These are phyloP conservation scores for Acheta domesticus DNA, from an alignment of 2,888 invertebrate genomes.

Conservation along the genomic window DNA sequence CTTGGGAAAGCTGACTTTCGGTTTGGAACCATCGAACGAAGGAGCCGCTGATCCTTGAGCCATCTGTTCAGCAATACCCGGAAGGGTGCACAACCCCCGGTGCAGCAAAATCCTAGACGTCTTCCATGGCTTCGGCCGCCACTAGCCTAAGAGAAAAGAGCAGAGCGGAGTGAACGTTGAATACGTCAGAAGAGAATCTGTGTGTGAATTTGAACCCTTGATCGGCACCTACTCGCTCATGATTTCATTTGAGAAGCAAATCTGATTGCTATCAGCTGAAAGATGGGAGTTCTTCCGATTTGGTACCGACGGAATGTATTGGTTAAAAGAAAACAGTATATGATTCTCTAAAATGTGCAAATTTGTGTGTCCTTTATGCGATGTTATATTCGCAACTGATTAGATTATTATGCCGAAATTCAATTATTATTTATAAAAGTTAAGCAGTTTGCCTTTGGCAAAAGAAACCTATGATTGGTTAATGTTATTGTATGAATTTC, in stretches of 20 bases:
- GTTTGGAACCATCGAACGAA: background rate
- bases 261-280: background rate
- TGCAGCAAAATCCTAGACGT: conserved; percentile 7
- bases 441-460: no score
- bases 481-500: no score
- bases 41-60: background rate
- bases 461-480: no score
- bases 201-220: background rate
- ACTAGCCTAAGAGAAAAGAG: background rate
- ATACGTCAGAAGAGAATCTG: background rate
- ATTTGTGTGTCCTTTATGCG: no score
- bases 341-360: no score
- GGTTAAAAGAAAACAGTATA: background rate
- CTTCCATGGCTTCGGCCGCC: background rate
- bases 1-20: no score
- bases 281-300: no score
- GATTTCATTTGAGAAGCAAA: background rate
- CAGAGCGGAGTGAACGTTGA: background rate
- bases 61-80: background rate
- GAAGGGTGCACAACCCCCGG: background rate
- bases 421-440: no score
- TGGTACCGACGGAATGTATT: background rate
- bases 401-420: no score
- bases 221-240: background rate
- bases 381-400: no score